Base-by-base conservation (phyloP, 2,797 vertebrate genomes). In the Schizopygopsis pylzovi region DNA sequence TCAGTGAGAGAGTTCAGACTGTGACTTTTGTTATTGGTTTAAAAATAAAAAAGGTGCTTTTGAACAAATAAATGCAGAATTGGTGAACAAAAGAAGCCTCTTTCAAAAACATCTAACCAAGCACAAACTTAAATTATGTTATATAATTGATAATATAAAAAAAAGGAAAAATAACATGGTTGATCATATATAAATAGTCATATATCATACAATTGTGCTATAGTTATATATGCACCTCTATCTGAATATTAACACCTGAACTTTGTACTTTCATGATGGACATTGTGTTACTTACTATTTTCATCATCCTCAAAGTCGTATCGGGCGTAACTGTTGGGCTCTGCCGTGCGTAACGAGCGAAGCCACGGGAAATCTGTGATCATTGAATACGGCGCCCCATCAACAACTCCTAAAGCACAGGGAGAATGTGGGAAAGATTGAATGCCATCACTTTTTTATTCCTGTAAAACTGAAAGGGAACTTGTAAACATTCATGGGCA, bases 301-400 rank as follows among this genome's bases (percentile, higher is more conserved):
- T 99, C 98, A 52, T 99, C 98, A 10, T 99, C 98, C 91, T 99
- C 98, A 88, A 99, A 99, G 93, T 99, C 98, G 0, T 97, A 98
- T 95, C 98, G 97, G 78, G 98, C 97, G 1, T 97, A 98, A 93
- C 96, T 96, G 92, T 99, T 99, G 82, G 98, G 97, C 83, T 97
- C 95, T 16, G 98, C 98, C 33, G 97, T 96, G 88, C 97, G 95
- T 22, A 99, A 94, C 2, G 98, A 98, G 81, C 98, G 95, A 78
- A 99, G 91, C 98, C 98, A 99, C 1, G 98, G 98, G 88, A 99
- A 99, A 90, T 99, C 98, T 4, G 98, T 98, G 79, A 99, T 97
- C 98, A 99, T 98, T 83, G 97, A 97, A 89, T 99, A 99, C 0
- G 98, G 98, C 0, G 98, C 97, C 0, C 97, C 96, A 56, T 99